A percentile compares a stretch with the other conserved stretches of the same genome.
These are phyloP conservation scores for Lycocorax pyrrhopterus DNA, from an alignment of 2,113 vertebrate genomes.

Conservation along the genomic window DNA sequence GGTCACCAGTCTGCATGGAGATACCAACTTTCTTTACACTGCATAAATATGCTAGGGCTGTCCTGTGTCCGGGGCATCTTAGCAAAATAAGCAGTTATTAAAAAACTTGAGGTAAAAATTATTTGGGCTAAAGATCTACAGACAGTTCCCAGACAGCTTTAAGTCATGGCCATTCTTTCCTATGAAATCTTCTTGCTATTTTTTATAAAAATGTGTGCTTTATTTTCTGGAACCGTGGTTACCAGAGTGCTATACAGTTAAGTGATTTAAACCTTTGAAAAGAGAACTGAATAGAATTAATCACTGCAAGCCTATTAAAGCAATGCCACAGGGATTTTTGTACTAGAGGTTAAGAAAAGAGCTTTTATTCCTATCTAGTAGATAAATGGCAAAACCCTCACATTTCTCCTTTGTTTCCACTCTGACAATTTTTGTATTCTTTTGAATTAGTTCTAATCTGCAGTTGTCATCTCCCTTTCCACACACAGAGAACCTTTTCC, in stretches of 20 bases:
- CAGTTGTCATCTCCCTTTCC: not conserved
- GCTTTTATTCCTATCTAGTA: conserved; percentile 1
- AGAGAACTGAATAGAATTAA: conserved; percentile 27
- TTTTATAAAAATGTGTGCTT: not conserved
- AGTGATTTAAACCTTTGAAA: conserved; percentile 31
- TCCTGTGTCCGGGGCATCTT: not conserved
- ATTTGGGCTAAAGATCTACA: not conserved
- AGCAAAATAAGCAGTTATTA: not conserved
- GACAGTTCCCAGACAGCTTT: not conserved
- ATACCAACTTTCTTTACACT: not conserved
- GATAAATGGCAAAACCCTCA: not conserved
- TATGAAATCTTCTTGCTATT: not conserved
- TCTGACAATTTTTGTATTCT: not conserved
- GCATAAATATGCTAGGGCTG: not conserved
- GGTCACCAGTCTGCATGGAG: not conserved
- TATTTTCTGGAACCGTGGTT: conserved; percentile 17
- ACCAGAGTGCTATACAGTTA: not conserved
- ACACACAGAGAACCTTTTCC: not conserved
- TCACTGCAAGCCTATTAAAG: not conserved
- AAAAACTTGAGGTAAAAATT: not conserved
- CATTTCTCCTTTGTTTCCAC: not conserved
- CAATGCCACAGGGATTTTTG: conserved; percentile 3
- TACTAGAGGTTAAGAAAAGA: conserved; percentile 35
- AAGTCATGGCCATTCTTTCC: not conserved
- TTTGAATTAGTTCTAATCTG: not conserved